These are phyloP conservation scores for Sebastes alutus DNA, from an alignment of 2,797 vertebrate species.

Conservation along the genomic window DNA sequence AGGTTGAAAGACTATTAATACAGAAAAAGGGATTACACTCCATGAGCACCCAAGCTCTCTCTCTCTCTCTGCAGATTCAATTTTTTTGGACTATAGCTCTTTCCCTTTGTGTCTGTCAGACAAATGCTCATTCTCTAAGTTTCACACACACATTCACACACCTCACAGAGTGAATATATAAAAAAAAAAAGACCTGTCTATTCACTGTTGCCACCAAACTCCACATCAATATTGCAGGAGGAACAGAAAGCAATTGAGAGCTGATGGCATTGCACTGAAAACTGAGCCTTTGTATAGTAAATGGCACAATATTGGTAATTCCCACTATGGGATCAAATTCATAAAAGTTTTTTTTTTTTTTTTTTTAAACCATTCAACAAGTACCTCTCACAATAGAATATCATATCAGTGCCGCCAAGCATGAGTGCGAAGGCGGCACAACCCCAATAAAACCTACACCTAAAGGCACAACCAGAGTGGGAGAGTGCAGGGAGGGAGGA, in stretches of 20 bases:
- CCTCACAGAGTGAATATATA: background rate
- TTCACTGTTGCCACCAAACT: background rate
- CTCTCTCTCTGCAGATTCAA: background rate
- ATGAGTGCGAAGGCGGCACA: slow-evolving; percentile 16
- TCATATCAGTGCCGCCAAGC: slow-evolving; percentile 6
- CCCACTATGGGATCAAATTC: background rate
- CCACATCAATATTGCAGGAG: slow-evolving; percentile 2
- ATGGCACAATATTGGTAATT: background rate
- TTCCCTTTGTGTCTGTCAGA: background rate
- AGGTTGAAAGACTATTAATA: slow-evolving; percentile 7
- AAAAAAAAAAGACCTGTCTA: background rate
- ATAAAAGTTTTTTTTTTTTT: background rate
- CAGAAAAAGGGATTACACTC: background rate
- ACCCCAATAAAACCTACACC: slow-evolving; percentile 59
- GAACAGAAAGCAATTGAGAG: background rate
- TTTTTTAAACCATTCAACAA: background rate
- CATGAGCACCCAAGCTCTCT: background rate
- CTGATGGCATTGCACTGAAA: background rate
- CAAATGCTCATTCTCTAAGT: background rate
- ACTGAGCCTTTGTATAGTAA: background rate
- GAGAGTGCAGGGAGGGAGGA: slow-evolving; percentile 24
- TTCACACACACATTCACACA: background rate
- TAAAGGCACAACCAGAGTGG: slow-evolving; percentile 34
- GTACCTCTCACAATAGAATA: slow-evolving; percentile 1
- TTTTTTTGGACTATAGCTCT: background rate